phyloP scores from a whole-genome alignment of 2,113 vertebrate species.

The Hemichromis elongatus region DNA sequence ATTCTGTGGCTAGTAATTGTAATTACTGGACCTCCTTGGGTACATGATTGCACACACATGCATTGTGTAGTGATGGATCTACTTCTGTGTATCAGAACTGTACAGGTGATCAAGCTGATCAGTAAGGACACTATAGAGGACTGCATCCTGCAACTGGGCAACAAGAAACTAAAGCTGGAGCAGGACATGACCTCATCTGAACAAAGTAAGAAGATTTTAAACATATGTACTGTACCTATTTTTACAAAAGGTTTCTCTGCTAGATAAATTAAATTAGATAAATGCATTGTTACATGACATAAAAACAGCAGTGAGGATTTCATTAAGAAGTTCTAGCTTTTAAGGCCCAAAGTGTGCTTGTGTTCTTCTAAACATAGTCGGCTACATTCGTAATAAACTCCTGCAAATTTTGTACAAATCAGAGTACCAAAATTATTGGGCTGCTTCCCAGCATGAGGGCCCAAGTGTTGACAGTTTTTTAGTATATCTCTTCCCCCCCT shows the following conservation, averaged over 20 bases:
- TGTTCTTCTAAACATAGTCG: neutral
- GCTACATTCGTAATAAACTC: neutral
- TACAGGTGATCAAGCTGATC: slow-evolving; percentile 90
- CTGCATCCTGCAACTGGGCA: slow-evolving; percentile 86
- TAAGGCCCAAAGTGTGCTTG: neutral
- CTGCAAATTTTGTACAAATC: neutral
- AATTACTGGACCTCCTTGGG: neutral
- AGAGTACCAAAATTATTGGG: neutral
- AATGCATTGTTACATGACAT: neutral
- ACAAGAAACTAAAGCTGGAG: slow-evolving; percentile 92
- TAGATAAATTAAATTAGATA: neutral
- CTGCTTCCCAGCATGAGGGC: neutral
- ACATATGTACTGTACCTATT: neutral
- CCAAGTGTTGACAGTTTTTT: neutral
- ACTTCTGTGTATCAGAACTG: slow-evolving; percentile 74
- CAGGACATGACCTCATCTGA: slow-evolving; percentile 92
- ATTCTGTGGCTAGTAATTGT: neutral
- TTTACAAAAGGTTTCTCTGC: neutral
- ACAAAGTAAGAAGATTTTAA: slow-evolving; percentile 70
- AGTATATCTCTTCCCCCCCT: neutral
- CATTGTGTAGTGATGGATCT: neutral
- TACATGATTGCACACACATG: neutral
- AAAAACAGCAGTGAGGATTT: neutral
- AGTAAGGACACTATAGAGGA: slow-evolving; percentile 90
- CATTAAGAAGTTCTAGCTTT: neutral